phyloP scores from a whole-genome alignment of 2,797 vertebrate genomes.

The Xiphophorus birchmanni region DNA sequence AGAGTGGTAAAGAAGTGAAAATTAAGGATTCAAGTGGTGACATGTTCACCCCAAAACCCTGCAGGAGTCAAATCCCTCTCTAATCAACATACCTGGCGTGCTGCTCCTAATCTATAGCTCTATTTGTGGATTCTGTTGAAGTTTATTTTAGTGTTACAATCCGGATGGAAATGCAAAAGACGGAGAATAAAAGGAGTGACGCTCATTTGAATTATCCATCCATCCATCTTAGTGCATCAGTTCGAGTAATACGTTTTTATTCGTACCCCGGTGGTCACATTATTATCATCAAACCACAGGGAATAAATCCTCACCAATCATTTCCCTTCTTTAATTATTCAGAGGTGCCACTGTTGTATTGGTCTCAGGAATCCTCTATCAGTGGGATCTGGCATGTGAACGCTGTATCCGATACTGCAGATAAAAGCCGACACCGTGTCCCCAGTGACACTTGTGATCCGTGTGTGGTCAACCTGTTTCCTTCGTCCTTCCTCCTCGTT shows the following conservation, averaged over 20 bases:
- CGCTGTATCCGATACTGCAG: slow-evolving; percentile 11
- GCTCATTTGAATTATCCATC: background rate
- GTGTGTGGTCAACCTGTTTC: slow-evolving; percentile 31
- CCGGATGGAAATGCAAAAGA: slow-evolving; percentile 46
- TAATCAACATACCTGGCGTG: slow-evolving; percentile 68
- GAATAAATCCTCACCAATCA: background rate
- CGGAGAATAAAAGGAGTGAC: slow-evolving; percentile 31
- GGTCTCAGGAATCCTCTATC: slow-evolving; percentile 9
- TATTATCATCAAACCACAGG: background rate
- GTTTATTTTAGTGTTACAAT: slow-evolving; percentile 70
- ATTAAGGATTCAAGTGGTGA: slow-evolving; percentile 63
- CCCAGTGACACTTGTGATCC: slow-evolving; percentile 31
- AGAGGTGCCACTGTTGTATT: slow-evolving; percentile 1
- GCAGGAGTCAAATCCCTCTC: slow-evolving; percentile 71
- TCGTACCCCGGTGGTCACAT: background rate
- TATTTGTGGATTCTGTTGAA: slow-evolving; percentile 73
- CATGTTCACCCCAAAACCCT: slow-evolving; percentile 68
- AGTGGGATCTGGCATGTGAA: slow-evolving; percentile 5
- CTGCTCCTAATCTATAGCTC: slow-evolving; percentile 68
- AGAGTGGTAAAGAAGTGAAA: slow-evolving; percentile 31
- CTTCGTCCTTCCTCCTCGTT: slow-evolving; percentile 39
- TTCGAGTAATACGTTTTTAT: background rate
- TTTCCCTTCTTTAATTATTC: slow-evolving; percentile 1
- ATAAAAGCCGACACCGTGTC: slow-evolving; percentile 10
- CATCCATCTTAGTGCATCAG: background rate